phyloP scores from a whole-genome alignment of 2,888 invertebrate genomes.

The Xylota sylvarum region DNA sequence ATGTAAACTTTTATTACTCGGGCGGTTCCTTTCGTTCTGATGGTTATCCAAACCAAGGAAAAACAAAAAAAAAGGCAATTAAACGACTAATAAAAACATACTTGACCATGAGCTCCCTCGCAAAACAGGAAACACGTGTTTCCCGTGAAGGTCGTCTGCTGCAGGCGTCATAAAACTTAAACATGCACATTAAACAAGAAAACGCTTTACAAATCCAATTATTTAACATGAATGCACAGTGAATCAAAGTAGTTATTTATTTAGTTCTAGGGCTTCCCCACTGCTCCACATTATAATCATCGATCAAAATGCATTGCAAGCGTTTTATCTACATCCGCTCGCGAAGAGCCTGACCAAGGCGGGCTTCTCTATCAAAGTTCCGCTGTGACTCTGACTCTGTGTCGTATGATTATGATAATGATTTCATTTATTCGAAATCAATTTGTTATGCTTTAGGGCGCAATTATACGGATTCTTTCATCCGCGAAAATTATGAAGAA shows the following conservation, averaged over 20 bases:
- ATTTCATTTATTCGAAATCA: constrained; percentile 31
- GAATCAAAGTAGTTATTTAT: constrained; percentile 18
- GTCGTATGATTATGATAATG: constrained; percentile 21
- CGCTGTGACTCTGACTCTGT: constrained; percentile 17
- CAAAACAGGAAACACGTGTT: constrained; percentile 25
- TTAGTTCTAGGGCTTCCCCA: constrained; percentile 32
- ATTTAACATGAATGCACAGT: constrained; percentile 21
- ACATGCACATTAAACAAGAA: constrained; percentile 14
- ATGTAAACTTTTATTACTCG: constrained; percentile 1
- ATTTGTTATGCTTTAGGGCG: constrained; percentile 16
- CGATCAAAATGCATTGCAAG: constrained; percentile 48
- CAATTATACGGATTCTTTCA: constrained; percentile 26
- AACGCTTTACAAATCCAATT: constrained; percentile 44
- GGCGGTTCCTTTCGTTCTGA: background rate
- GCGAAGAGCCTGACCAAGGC: background rate
- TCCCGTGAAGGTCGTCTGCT: constrained; percentile 36
- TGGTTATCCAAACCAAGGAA: background rate
- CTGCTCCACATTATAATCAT: constrained; percentile 24
- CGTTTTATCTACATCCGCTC: constrained; percentile 54
- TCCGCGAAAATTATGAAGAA: constrained; percentile 37
- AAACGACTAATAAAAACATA: constrained; percentile 35
- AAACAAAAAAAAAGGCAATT: constrained; percentile 10
- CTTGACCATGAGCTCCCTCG: constrained; percentile 11
- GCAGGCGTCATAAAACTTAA: constrained; percentile 6
- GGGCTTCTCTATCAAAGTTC: constrained; percentile 43